Evolutionary conservation across 2,797 vertebrate genomes (phyloP).

Genomic region (Aldrovandia affinis): DNA sequence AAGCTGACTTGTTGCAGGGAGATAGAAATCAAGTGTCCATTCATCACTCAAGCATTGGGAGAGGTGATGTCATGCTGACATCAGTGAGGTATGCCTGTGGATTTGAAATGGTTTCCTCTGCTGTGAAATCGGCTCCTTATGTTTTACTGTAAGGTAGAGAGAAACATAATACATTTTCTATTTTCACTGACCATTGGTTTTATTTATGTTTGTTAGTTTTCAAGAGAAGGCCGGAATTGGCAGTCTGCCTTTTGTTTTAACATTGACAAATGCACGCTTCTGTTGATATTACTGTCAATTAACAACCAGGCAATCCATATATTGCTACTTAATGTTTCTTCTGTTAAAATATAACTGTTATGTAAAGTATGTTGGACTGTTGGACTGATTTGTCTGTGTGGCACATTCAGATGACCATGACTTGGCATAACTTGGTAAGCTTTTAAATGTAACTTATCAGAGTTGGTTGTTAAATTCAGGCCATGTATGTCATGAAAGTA

Average conservation of each 20-base stretch:
- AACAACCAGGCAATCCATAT: background rate
- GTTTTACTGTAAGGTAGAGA: background rate
- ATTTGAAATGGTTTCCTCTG: background rate
- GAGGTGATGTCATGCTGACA: background rate
- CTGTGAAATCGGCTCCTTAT: background rate
- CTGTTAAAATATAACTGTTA: background rate
- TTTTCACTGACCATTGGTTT: background rate
- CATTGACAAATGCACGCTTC: background rate
- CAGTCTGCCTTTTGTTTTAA: background rate
- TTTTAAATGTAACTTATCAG: constrained; percentile 39
- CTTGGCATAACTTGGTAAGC: constrained; percentile 44
- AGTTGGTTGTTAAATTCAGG: constrained; percentile 52
- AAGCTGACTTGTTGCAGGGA: background rate
- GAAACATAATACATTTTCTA: background rate
- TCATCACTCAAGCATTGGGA: background rate
- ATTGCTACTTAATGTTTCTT: background rate
- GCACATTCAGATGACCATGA: constrained; percentile 20
- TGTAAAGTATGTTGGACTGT: background rate
- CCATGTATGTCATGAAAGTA: constrained; percentile 48
- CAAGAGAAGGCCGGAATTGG: background rate
- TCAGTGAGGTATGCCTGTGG: background rate
- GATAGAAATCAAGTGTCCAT: background rate
- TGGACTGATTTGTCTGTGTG: background rate
- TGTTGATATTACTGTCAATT: background rate
- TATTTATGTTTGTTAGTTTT: background rate